Evolutionary conservation across 1,140 invertebrate species (phyloP), one percentile per base, ranked within the genome.

Genomic region (Leptinotarsa defecta): DNA sequence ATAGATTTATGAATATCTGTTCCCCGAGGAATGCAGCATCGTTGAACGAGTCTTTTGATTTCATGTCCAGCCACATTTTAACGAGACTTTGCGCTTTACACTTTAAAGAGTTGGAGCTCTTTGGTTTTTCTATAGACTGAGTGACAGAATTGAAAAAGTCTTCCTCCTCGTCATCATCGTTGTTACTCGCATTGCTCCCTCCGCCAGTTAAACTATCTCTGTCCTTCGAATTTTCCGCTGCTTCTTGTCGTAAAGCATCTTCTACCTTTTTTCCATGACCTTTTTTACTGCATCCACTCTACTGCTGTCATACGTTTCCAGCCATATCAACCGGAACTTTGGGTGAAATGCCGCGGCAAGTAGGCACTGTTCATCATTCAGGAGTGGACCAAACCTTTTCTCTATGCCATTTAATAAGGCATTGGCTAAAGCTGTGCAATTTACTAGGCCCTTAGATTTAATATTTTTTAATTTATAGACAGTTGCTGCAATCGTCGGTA

Each of bases 391-490:
- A 57, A 57, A 57, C 52, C 52, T 17, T 57, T 57, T 57, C 52
- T 57, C 11, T 57, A 57, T 57, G 52, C 11, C 52, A 57, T 57
- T 57, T 57, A 19, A 57, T 57, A 57, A 57, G 52, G 52, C 52
- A 57, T 57, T 57, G 52, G 52, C 52, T 57, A n/a, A 57, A 57
- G 52, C 52, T 57, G 52, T 57, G 52, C 52, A 57, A 57, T 57
- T 57, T 57, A 57, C 52, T 57, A 57, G 15, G 52, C 52, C 52
- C 52, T 57, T 57, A 57, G 52, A 57, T 57, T 57, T 57, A 57
- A 57, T 57, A 57, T 57, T 57, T 57, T 57, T 57, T 57, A 57
- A 57, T 57, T 57, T 57, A 57, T 57, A 57, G 52, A 57, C 52
- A 57, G 52, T 57, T 57, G 52, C 52, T 57, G 52, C 52, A 57